phyloP scores from a whole-genome alignment of 2,113 vertebrate species.

The Shinisaurus crocodilurus region DNA sequence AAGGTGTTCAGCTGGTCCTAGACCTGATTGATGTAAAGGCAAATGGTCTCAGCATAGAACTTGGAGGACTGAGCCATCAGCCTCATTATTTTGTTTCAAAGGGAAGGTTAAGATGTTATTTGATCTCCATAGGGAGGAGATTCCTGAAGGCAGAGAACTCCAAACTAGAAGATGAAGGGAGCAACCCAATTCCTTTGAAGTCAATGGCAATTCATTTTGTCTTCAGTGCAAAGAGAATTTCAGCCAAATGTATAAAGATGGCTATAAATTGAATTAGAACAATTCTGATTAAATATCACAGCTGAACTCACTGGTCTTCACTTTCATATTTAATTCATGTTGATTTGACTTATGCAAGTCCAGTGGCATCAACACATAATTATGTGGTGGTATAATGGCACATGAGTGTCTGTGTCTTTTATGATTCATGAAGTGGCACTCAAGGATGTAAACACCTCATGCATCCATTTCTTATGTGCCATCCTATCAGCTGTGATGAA shows the following conservation, averaged over 20 bases:
- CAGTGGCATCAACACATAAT: not conserved
- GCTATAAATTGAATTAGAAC: not conserved
- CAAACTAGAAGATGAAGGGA: constrained; percentile 3
- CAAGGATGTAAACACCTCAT: not conserved
- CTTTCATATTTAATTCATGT: not conserved
- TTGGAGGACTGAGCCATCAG: not conserved
- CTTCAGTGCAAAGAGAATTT: not conserved
- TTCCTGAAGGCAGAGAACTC: not conserved
- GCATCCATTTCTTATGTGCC: not conserved
- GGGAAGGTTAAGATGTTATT: constrained; percentile 19
- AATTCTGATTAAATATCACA: constrained; percentile 3
- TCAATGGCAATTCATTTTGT: not conserved
- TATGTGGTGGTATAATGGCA: not conserved
- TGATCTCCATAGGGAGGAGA: constrained; percentile 8
- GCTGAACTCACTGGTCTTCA: not conserved
- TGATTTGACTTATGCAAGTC: not conserved
- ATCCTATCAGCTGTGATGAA: not conserved
- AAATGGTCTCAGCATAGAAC: not conserved
- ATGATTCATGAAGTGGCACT: not conserved
- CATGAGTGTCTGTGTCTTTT: not conserved
- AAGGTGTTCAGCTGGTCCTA: not conserved
- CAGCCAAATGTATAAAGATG: not conserved
- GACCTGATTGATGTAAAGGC: not conserved
- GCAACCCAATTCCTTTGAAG: not conserved
- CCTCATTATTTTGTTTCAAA: constrained; percentile 1